A percentile compares a stretch with the other conserved stretches of the same genome.
These are phyloP conservation scores for Leucophenga maculata DNA, from an alignment of 2,888 invertebrate species.

Conservation along the genomic window DNA sequence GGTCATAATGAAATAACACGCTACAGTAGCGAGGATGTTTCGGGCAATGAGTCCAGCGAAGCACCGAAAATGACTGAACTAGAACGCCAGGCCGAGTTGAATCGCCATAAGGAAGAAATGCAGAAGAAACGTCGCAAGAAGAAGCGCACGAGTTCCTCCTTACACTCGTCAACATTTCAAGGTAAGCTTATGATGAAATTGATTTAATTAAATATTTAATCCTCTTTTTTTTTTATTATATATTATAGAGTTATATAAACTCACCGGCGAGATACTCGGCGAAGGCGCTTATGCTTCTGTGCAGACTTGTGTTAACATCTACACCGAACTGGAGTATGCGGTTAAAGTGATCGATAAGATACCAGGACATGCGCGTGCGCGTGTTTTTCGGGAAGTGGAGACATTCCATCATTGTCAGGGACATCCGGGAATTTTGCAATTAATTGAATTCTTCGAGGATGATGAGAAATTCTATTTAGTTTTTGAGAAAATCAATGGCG, in stretches of 20 bases:
- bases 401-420: slow-evolving; percentile 98
- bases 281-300: slow-evolving; percentile 98
- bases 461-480: slow-evolving; percentile 97
- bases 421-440: slow-evolving; percentile 97
- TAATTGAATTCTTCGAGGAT: slow-evolving; percentile 98
- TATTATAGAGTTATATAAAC: slow-evolving; percentile 90
- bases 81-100: slow-evolving; percentile 75
- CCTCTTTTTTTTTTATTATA: background rate
- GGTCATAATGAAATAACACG: slow-evolving; percentile 69
- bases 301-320: slow-evolving; percentile 91
- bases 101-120: slow-evolving; percentile 89
- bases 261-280: slow-evolving; percentile 95
- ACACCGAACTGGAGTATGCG: slow-evolving; percentile 94
- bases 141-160: slow-evolving; percentile 90
- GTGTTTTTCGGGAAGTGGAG: slow-evolving; percentile 97
- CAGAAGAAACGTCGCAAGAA: slow-evolving; percentile 90
- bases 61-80: slow-evolving; percentile 70
- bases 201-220: background rate
- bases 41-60: slow-evolving; percentile 72
- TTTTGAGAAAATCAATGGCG: slow-evolving; percentile 97
- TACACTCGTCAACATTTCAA: slow-evolving; percentile 92
- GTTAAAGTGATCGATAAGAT: slow-evolving; percentile 98
- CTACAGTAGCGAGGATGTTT: slow-evolving; percentile 72
- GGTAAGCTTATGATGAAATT: slow-evolving; percentile 70
- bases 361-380: slow-evolving; percentile 92